Conservation (phyloP, 2,113 vertebrate genomes). For the Paedocypris sp. region DNA sequence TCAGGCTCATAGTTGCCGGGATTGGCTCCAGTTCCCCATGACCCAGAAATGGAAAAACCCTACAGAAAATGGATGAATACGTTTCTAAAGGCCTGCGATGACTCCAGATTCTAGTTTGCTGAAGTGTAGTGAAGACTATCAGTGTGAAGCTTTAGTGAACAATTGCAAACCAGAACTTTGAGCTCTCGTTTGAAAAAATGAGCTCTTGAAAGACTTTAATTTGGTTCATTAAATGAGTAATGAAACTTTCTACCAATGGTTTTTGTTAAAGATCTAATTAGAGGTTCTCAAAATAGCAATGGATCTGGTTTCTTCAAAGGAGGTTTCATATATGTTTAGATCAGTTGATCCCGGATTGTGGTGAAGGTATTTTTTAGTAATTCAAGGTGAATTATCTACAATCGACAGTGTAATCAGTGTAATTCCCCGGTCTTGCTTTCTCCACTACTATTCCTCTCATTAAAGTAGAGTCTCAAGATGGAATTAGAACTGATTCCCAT, state of each 20-base stretch:
- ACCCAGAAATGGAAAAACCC: too few relatives aligned
- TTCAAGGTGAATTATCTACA: conserved; percentile 42
- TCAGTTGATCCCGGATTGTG: conserved; percentile 49
- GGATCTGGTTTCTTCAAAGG: conserved; percentile 56
- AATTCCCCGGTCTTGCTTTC: conserved; percentile 36
- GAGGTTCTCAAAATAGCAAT: conserved; percentile 48
- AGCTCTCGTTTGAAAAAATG: background rate
- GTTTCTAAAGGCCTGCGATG: too few relatives aligned
- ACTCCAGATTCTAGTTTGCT: too few relatives aligned
- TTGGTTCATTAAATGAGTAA: conserved; percentile 36
- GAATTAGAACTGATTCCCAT: conserved; percentile 54
- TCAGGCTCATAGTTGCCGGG: too few relatives aligned
- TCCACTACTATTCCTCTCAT: conserved; percentile 44
- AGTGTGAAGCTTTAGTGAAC: too few relatives aligned
- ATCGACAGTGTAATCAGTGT: conserved; percentile 26
- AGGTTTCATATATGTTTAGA: conserved; percentile 41
- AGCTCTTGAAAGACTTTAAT: conserved; percentile 23
- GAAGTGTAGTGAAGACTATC: too few relatives aligned
- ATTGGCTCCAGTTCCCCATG: too few relatives aligned
- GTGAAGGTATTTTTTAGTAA: conserved; percentile 45
- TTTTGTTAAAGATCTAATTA: conserved; percentile 44
- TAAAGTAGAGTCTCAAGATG: conserved; percentile 51
- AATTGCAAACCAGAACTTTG: too few relatives aligned
- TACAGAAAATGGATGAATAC: too few relatives aligned
- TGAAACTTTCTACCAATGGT: conserved; percentile 37